Base-by-base conservation (phyloP, 1,140 invertebrate genomes). In the Orius laevigatus region DNA sequence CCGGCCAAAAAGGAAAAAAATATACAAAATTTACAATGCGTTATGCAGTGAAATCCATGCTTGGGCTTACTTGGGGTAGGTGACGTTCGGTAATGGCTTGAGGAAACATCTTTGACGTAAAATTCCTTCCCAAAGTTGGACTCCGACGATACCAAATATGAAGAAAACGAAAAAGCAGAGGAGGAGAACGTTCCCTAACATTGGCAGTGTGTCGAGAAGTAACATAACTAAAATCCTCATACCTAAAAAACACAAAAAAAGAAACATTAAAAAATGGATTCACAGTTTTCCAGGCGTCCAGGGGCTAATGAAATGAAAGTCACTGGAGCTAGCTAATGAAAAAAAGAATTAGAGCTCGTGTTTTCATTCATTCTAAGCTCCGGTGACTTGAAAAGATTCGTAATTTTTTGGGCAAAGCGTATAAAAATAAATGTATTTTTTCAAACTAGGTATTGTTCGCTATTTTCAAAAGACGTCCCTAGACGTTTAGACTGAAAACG, bases 121-220 rank as follows among this genome's bases (percentile, higher is more conserved):
- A 32, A 97, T 85, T 3, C 95, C 95, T 59, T 95, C 88, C 96
- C 96, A 99, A 9, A 99, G 72, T 65, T 99, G 96, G 10, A 99
- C 96, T 1, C 95, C 96, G 52, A 99, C 87, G 60, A 99, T 99
- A 40, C 96, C 95, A 63, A 99, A 99, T 63, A 98, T 98, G 75
- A 99, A 99, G 77, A 99, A 99, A 34, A 98, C 94, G 71, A 99
- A 99, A 73, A 99, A 99, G 70, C 95, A 98, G 35, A 99, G 70
- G 35, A 99, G 73, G 46, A 99, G 72, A 20, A 98, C 96, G 67
- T 98, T 98, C 43, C 95, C 95, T 58, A 98, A 67, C 95, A 98
- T 98, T 1, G 95, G 95, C 49, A 99, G 73, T 2, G 95, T 99
- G 66, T 98, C 95, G 57, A 98, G 72, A n/a, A 99, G 74, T 31